A percentile compares a stretch with the other conserved stretches of the same genome.
phyloP scores from a whole-genome alignment of 2,113 vertebrate genomes.

The Chaetorhynchus papuensis region DNA sequence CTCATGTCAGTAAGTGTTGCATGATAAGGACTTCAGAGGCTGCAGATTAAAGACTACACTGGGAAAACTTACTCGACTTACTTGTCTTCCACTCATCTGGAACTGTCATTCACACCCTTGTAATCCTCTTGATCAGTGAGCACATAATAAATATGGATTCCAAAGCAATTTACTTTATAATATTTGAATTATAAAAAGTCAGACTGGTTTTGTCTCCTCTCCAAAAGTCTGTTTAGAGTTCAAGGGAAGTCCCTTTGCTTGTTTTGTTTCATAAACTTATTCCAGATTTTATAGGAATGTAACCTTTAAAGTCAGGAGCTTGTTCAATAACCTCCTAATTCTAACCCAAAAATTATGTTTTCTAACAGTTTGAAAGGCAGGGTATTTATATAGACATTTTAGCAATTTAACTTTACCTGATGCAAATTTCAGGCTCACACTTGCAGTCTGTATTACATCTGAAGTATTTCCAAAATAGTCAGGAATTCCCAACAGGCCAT shows the following conservation, averaged over 20 bases:
- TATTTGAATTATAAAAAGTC: background rate
- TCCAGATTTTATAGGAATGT: background rate
- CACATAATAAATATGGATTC: background rate
- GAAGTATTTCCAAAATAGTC: background rate
- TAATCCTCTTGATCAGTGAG: background rate
- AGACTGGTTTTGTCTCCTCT: background rate
- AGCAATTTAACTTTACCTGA: background rate
- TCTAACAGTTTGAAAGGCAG: background rate
- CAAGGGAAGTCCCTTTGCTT: background rate
- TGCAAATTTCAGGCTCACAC: background rate
- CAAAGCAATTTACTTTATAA: background rate
- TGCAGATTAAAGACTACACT: background rate
- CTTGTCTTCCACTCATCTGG: background rate
- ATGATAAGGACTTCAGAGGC: background rate
- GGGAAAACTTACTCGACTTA: background rate
- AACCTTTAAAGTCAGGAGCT: background rate
- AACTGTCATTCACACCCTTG: background rate
- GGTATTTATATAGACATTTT: background rate
- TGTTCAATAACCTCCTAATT: background rate
- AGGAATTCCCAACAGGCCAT: slow-evolving; percentile 5
- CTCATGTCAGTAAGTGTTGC: background rate
- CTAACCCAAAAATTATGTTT: background rate
- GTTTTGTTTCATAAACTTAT: background rate
- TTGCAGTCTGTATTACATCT: background rate
- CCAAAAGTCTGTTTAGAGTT: background rate